phyloP scores from a whole-genome alignment of 2,797 vertebrate genomes.

The Crenichthys baileyi region DNA sequence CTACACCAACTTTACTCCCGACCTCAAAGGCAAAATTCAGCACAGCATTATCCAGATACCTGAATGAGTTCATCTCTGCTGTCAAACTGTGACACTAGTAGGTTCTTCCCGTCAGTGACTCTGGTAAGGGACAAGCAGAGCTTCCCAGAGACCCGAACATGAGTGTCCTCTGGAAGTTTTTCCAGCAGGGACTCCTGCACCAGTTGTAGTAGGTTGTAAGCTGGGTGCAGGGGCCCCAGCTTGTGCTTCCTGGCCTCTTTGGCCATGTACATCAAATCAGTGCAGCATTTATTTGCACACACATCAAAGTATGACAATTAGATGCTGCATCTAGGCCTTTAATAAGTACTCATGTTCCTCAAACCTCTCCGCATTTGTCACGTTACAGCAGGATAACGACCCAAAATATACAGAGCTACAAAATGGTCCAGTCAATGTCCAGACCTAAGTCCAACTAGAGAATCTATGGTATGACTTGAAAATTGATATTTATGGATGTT shows the following conservation, averaged over 20 bases:
- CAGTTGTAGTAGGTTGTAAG: conserved; percentile 79
- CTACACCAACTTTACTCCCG: no score
- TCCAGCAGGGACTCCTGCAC: conserved; percentile 73
- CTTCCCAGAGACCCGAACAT: conserved; percentile 81
- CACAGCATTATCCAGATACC: conserved; percentile 71
- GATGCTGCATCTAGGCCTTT: not conserved
- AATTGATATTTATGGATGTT: no score
- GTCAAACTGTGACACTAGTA: conserved; percentile 87
- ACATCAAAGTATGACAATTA: not conserved
- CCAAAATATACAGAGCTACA: no score
- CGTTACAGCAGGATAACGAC: not conserved
- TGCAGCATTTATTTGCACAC: conserved; percentile 76
- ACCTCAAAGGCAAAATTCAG: no score
- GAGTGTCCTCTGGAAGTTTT: conserved; percentile 83
- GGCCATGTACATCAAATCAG: conserved; percentile 74
- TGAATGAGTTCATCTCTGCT: conserved; percentile 90
- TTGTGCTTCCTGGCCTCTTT: conserved; percentile 78
- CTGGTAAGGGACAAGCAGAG: conserved; percentile 88
- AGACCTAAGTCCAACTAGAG: no score
- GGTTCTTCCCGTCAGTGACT: conserved; percentile 86
- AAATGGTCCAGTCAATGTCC: no score
- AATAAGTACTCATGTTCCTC: no score
- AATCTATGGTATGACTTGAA: no score
- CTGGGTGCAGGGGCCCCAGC: conserved; percentile 85
- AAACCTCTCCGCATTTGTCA: not conserved